Conservation (phyloP, 53 echinoderm and acorn worm species). For the Henricia sp. region DNA sequence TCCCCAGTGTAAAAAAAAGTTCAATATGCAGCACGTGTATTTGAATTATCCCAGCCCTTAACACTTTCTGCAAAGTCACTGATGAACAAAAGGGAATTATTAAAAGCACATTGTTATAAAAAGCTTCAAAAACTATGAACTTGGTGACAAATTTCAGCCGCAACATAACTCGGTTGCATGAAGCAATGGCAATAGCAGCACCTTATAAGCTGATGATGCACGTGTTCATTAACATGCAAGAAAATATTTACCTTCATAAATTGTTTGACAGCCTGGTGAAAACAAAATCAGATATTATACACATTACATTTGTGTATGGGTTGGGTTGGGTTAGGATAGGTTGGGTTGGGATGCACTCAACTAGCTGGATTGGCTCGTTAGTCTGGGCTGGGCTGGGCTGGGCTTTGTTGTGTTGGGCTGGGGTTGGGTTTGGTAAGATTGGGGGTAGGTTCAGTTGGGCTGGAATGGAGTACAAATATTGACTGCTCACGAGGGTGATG, state of each 20-base stretch:
- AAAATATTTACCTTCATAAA: constrained; percentile 56
- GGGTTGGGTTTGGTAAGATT: neutral
- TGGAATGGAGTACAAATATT: neutral
- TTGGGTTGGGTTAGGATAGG: neutral
- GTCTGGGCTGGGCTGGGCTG: neutral
- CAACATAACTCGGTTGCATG: neutral
- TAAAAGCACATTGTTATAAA: too few relatives aligned
- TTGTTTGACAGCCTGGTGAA: constrained; percentile 50
- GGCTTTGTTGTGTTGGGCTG: neutral
- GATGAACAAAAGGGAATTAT: too few relatives aligned
- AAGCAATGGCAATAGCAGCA: constrained; percentile 17
- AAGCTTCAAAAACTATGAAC: too few relatives aligned
- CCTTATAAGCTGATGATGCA: neutral
- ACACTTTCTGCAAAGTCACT: too few relatives aligned
- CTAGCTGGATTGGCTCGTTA: neutral
- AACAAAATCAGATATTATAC: neutral
- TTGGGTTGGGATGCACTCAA: neutral
- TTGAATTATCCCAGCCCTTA: too few relatives aligned
- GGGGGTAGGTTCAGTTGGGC: neutral
- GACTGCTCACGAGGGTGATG: too few relatives aligned
- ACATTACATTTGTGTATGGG: neutral
- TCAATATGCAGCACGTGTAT: too few relatives aligned
- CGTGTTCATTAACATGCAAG: constrained; percentile 13
- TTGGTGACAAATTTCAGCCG: neutral
- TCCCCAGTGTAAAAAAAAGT: too few relatives aligned